Conservation (phyloP, 2,113 vertebrate genomes). For the Odontesthes bonariensis region DNA sequence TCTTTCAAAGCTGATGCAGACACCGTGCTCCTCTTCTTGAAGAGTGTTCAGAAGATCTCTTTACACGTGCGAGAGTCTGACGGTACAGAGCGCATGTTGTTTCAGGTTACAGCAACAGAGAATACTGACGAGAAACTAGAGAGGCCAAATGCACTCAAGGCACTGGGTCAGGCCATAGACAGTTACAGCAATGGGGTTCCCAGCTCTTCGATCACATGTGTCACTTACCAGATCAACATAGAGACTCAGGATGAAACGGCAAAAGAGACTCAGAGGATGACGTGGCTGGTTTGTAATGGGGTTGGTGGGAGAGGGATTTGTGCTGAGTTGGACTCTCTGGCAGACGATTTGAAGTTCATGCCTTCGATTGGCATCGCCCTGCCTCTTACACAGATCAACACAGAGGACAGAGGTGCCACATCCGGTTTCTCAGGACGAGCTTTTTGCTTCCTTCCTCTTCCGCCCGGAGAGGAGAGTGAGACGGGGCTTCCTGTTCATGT, state of each 20-base stretch:
- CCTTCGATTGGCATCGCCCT: slow-evolving; percentile 94
- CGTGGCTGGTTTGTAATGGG: slow-evolving; percentile 95
- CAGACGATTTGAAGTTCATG: slow-evolving; percentile 95
- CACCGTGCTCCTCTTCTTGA: slow-evolving; percentile 95
- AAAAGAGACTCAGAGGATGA: slow-evolving; percentile 89
- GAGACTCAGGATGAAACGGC: slow-evolving; percentile 87
- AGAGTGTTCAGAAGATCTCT: slow-evolving; percentile 94
- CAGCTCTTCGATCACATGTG: slow-evolving; percentile 88
- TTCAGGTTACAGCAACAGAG: slow-evolving; percentile 90
- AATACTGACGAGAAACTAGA: slow-evolving; percentile 87
- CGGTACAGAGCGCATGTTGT: slow-evolving; percentile 90
- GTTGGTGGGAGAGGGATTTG: slow-evolving; percentile 94
- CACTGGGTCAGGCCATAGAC: slow-evolving; percentile 87
- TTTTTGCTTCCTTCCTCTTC: slow-evolving; percentile 97
- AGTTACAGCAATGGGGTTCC: slow-evolving; percentile 90
- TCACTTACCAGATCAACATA: slow-evolving; percentile 92
- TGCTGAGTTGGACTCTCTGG: slow-evolving; percentile 89
- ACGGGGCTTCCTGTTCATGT: slow-evolving; percentile 97
- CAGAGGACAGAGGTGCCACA: slow-evolving; percentile 84
- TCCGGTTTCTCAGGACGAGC: slow-evolving; percentile 91
- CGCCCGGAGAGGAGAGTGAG: slow-evolving; percentile 94
- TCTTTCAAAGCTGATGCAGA: slow-evolving; percentile 97
- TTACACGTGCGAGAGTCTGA: slow-evolving; percentile 90
- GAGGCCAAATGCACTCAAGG: slow-evolving; percentile 88
- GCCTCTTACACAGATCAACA: slow-evolving; percentile 80